Percentiles rank a stretch among this genome's conserved stretches.
Evolutionary conservation across 30 jellyfish, hydroid and myxozoan species (phyloP).

Genomic region (Nemopilema nomurai): DNA sequence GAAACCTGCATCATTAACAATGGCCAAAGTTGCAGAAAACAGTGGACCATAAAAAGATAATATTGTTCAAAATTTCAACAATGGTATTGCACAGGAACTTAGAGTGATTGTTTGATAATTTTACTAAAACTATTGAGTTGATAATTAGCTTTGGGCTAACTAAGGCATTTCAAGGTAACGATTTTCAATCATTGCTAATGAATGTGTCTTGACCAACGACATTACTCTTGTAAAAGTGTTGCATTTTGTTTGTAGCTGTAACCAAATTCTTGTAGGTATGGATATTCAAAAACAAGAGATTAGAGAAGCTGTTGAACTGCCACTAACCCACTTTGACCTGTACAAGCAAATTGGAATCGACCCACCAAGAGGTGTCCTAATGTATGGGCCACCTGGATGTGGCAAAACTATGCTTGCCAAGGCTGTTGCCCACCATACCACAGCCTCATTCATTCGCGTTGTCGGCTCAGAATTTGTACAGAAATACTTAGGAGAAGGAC

Average conservation of each 20-base stretch:
- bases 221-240: not conserved
- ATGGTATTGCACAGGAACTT: too few relatives aligned
- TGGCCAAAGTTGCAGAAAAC: too few relatives aligned
- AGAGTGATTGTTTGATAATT: too few relatives aligned
- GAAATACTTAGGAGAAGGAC: slow-evolving; percentile 98
- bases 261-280: slow-evolving; percentile 73
- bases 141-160: too few relatives aligned
- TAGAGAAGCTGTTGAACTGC: slow-evolving; percentile 97
- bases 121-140: too few relatives aligned
- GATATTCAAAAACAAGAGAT: slow-evolving; percentile 98
- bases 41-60: too few relatives aligned
- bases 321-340: slow-evolving; percentile 92
- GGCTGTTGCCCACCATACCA: slow-evolving; percentile 99
- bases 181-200: too few relatives aligned
- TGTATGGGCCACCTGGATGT: slow-evolving; percentile 99
- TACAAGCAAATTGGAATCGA: slow-evolving; percentile 97
- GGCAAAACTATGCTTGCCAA: slow-evolving; percentile 98
- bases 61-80: too few relatives aligned
- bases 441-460: slow-evolving; percentile 93
- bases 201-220: too few relatives aligned
- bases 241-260: not conserved
- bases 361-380: slow-evolving; percentile 98
- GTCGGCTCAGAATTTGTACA: slow-evolving; percentile 99
- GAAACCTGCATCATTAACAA: too few relatives aligned
- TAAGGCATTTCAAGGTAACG: too few relatives aligned